Evolutionary conservation across 2,113 vertebrate species (phyloP), one percentile per base, ranked within the genome.

Genomic region (Mustela nigripes): DNA sequence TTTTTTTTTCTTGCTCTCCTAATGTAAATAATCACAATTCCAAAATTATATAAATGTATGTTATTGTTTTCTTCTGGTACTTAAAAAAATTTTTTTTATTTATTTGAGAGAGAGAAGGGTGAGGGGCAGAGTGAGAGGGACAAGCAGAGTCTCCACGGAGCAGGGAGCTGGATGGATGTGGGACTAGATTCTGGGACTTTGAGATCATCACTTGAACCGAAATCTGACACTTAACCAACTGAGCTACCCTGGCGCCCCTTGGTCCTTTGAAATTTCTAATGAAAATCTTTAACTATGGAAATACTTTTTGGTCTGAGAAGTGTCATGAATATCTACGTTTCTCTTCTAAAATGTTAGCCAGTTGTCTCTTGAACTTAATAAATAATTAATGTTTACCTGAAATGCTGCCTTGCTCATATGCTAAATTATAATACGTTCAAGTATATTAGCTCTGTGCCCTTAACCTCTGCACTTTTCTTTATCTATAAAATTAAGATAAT

Each of bases 301-400:
- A 83, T 87, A 88, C 18, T 76, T 69, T 87, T 87, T 74, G 15
- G 19, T 69, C 16, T 42, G 56, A 50, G n/a, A 92, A 88, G 5
- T 94, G 62, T n/a, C 31, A 69, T 96, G 8, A 28, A 6, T 67
- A 74, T 74, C 74, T 96, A 73, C 24, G 12, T 65, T 80, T 79
- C 60, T 92, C 22, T n/a, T 45, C 84, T 63, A 60, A 74, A 65
- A 67, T 15, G 0, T 48, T 76, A 93, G 48, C 24, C 78, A 89
- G 1, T 76, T 89, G 8, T 53, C 42, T 81, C 48, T 83, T 24
- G 2, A 93, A 76, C 24, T 69, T 73, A 85, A 50, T 58, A 78
- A 86, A 39, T 87, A 96, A 56, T 53, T 91, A n/a, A 62, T 22
- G 26, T 45, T 94, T 85, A 80, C 67, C n/a, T 76, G 48, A 88